Base-by-base conservation (phyloP, 2,797 vertebrate species). In the Taenioides sp. region DNA sequence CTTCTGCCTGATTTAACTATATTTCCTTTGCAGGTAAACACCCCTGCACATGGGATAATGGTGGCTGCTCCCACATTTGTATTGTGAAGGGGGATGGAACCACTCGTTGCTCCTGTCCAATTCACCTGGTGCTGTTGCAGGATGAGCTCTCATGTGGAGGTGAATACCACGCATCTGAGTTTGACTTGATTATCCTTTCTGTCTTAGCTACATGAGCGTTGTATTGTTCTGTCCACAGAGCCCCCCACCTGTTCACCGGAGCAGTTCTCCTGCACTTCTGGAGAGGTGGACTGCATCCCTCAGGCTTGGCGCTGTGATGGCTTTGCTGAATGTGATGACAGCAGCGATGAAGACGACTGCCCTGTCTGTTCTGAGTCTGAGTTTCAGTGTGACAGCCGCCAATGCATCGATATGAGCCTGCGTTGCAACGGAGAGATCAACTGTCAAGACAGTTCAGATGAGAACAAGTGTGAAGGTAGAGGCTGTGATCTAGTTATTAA, bases 241-340 rank as follows among this genome's bases (percentile, higher is more conserved):
- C 98, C 97, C 0, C 98, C 98, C 75, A 99, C 97, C 20, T 99
- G 97, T 77, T 97, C 97, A 27, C 97, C 98, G 2, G 96, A 97
- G 86, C 96, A 98, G 90, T 99, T 99, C 88, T 96, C 97, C 67
- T 99, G 98, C 80, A 90, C 92, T 31, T 97, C 97, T 0, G 98
- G 98, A 0, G 98, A 99, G 85, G 97, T 98, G 83, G 97, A 98
- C 93, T 99, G 98, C 81, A 99, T 99, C 84, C 98, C 98, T 0
- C 95, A 95, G 85, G 95, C 96, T 0, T 99, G 98, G 97, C 90
- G 97, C 2, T 99, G 98, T 0, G 98, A 99, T 61, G 97, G 98
- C 0, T 96, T 93, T 79, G 89, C 95, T 0, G 98, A 99, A 71
- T 99, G 98, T 0, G 96, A 98, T 43, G 98, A 99, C 83, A 89